phyloP scores from a whole-genome alignment of 2,888 invertebrate species.

The Camponotus fellah region DNA sequence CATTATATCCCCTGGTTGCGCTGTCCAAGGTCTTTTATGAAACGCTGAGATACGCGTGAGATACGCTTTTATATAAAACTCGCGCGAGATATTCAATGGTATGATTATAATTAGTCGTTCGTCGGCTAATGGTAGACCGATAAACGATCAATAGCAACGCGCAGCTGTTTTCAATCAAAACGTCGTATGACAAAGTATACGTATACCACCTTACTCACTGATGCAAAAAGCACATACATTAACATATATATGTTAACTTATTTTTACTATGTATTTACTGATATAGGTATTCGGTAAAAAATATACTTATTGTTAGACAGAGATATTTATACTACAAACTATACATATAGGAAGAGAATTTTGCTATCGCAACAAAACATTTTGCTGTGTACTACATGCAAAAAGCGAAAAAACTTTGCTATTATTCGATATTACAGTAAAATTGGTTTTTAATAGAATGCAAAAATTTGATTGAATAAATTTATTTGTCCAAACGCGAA shows the following conservation, averaged over 20 bases:
- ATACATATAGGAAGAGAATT: background rate
- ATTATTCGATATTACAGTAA: background rate
- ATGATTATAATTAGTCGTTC: conserved; percentile 44
- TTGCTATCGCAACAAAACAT: background rate
- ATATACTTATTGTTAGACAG: background rate
- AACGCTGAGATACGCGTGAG: too few relatives aligned
- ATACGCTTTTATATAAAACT: conserved; percentile 46
- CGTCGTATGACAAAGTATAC: background rate
- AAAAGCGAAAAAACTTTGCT: background rate
- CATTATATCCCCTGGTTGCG: conserved; percentile 49
- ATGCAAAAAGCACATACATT: background rate
- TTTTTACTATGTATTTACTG: conserved; percentile 34
- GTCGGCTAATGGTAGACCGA: conserved; percentile 46
- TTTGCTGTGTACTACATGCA: background rate
- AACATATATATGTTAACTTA: background rate
- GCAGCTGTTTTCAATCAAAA: conserved; percentile 49
- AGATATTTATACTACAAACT: conserved; percentile 6
- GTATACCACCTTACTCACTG: background rate
- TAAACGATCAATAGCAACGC: conserved; percentile 57
- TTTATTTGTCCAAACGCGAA: background rate
- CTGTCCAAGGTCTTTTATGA: conserved; percentile 50
- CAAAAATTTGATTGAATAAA: background rate
- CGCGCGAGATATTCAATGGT: conserved; percentile 37
- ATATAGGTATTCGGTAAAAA: conserved; percentile 17
- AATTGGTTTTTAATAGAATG: conserved; percentile 12